Evolutionary conservation across 2,113 vertebrate genomes (phyloP), one percentile per base, ranked within the genome.

Genomic region (Prolemur simus): DNA sequence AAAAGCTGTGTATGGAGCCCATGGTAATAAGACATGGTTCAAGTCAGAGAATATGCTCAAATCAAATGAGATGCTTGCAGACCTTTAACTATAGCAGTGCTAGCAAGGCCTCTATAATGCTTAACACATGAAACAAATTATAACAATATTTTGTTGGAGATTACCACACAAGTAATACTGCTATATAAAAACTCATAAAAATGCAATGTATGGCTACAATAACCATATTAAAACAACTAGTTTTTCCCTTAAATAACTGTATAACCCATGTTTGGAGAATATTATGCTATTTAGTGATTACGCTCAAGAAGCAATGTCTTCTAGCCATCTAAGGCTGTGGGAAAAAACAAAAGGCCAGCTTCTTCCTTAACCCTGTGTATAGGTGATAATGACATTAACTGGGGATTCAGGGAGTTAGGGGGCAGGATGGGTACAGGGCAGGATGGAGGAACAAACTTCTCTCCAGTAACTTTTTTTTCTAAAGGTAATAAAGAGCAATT

Each of bases 201-300:
- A 11, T 52, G 69, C 97, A 98, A 98, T 95, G 60, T 97, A 98
- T 98, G 89, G 89, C 94, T 97, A 97, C 87, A 97, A 98, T 98
- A 98, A 98, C 95, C 73, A 56, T 96, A 98, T 98, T 98, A 98
- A 98, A 98, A 90, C 96, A 98, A 97, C 82, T 34, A 87, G 89
- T 97, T 98, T 98, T 98, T 98, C 96, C 90, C 93, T 98, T 98
- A 98, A 99, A 98, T 98, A 98, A 98, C 93, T n/a, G 15, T 97
- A 91, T 92, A 97, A 97, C 64, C 93, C 93, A 95, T 0, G 11
- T 87, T 97, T 96, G 39, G 89, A 98, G 96, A 88, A 95, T 97
- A 97, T 97, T 97, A 94, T 29, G 74, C 91, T 96, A 96, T 98
- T 98, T 98, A 96, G 95, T 97, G 87, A 97, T 97, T 96, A 95